Evolutionary conservation across 2,797 vertebrate genomes (phyloP).

Genomic region (Tapirus indicus): DNA sequence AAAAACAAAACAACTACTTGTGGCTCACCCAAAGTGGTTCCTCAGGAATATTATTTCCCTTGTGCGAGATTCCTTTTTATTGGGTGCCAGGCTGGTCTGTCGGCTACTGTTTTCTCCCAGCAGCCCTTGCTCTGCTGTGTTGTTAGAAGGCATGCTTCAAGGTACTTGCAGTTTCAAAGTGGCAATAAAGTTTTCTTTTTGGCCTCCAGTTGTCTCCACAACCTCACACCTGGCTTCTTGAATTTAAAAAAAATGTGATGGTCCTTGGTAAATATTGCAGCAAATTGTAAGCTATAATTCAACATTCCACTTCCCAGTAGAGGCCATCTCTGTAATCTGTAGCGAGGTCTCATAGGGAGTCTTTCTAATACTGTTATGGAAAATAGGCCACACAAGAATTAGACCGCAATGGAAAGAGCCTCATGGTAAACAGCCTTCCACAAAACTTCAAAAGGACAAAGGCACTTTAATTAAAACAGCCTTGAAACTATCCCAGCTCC

Average conservation of each 20-base stretch:
- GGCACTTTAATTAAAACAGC: slow-evolving; percentile 1
- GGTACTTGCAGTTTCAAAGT: not conserved
- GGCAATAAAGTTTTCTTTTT: not conserved
- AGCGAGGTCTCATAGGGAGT: not conserved
- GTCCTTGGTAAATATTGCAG: not conserved
- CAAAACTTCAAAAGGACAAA: slow-evolving; percentile 39
- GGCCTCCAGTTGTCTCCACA: not conserved
- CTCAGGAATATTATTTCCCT: not conserved
- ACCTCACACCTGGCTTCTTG: not conserved
- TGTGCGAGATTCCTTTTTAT: not conserved
- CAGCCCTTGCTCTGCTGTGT: not conserved
- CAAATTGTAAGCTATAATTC: not conserved
- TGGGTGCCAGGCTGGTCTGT: not conserved
- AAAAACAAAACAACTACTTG: not conserved
- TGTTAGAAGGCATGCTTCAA: not conserved
- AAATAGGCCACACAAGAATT: slow-evolving; percentile 57
- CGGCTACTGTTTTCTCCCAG: not conserved
- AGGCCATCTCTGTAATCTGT: not conserved
- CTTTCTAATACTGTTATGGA: slow-evolving; percentile 14
- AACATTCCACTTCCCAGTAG: not conserved
- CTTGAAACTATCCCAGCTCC: not conserved
- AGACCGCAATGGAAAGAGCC: not conserved
- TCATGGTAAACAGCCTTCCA: not conserved
- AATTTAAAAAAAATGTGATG: not conserved
- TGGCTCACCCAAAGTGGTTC: not conserved